These are phyloP conservation scores for Psammodynastes pulverulentus DNA, from an alignment of 2,113 vertebrate species.

Conservation along the genomic window DNA sequence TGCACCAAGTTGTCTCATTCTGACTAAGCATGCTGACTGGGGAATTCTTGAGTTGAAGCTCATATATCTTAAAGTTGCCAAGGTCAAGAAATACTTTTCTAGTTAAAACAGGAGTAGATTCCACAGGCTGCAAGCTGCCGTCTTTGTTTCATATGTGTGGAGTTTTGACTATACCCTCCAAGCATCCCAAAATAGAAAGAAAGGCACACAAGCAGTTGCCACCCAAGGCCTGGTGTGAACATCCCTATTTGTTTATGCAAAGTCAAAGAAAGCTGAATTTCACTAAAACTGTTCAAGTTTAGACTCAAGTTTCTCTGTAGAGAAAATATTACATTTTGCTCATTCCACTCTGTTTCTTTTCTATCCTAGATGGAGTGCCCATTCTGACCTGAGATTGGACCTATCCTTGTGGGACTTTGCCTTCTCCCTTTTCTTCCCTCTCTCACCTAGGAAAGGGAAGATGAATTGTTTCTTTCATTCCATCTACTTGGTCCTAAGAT, in stretches of 20 bases:
- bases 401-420: conserved; percentile 2
- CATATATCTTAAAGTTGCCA: neutral
- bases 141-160: neutral
- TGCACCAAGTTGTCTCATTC: neutral
- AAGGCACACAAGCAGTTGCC: neutral
- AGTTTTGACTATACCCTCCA: neutral
- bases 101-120: neutral
- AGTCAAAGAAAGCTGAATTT: neutral
- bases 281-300: neutral
- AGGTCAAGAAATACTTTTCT: neutral
- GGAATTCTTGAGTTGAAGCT: neutral
- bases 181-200: neutral
- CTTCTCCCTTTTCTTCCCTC: neutral
- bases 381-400: neutral
- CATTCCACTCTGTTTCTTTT: neutral
- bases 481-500: neutral
- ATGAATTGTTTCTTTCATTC: neutral
- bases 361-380: conserved; percentile 1
- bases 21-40: neutral
- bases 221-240: neutral
- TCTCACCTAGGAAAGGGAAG: neutral
- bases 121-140: neutral
- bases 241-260: neutral
- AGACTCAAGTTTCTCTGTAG: neutral
- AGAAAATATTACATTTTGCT: neutral